These are phyloP conservation scores for Colletes latitarsis DNA, from an alignment of 1,140 invertebrate species.

Conservation along the genomic window DNA sequence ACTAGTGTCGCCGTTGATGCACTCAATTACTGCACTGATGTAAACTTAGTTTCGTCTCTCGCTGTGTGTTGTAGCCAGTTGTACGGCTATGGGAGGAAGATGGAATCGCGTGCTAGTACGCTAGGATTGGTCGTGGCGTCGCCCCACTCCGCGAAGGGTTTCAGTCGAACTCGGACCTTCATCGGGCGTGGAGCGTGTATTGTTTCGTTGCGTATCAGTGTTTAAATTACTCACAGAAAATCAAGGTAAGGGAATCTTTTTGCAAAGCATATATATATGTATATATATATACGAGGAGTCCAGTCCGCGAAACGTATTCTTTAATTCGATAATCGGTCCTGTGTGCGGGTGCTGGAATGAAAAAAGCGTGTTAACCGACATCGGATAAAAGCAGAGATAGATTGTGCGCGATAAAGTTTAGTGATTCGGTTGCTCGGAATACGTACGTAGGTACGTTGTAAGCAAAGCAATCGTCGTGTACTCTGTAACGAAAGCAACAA, in stretches of 20 bases:
- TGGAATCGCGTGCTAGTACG: slow-evolving; percentile 52
- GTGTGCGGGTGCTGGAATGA: background rate
- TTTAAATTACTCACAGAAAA: slow-evolving; percentile 73
- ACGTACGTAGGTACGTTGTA: background rate
- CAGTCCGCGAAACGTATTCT: background rate
- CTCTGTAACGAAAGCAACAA: slow-evolving; percentile 41
- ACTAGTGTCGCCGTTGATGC: too few relatives aligned
- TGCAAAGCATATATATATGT: background rate
- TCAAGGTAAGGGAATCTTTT: slow-evolving; percentile 70
- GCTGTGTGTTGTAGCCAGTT: background rate
- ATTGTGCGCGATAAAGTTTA: background rate
- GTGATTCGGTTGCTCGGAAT: slow-evolving; percentile 18
- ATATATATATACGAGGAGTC: background rate
- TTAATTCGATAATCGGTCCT: background rate
- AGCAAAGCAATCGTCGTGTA: slow-evolving; percentile 7
- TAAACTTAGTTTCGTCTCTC: slow-evolving; percentile 1
- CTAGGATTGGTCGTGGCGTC: slow-evolving; percentile 66
- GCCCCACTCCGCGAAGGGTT: slow-evolving; percentile 55
- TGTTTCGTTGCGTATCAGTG: slow-evolving; percentile 63
- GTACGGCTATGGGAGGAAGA: slow-evolving; percentile 21
- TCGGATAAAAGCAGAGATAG: background rate
- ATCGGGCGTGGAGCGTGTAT: slow-evolving; percentile 64
- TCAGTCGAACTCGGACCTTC: slow-evolving; percentile 76
- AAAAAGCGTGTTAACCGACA: background rate
- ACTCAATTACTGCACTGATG: too few relatives aligned